A percentile compares a stretch with the other conserved stretches of the same genome.
Conservation (phyloP, 2,797 vertebrate genomes). For the Hypotaenidia philippensis region DNA sequence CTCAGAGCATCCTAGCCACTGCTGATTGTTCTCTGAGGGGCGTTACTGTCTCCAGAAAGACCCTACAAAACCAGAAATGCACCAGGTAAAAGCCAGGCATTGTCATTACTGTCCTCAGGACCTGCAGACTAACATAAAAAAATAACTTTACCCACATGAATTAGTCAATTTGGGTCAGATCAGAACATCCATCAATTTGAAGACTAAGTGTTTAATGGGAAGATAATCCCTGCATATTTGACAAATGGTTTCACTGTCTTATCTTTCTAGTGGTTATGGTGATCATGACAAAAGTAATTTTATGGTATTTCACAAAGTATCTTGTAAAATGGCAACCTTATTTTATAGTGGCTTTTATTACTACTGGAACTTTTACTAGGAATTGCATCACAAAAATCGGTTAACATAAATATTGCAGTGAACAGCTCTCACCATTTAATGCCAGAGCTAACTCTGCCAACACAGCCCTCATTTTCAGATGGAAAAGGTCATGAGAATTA, state of each 20-base stretch:
- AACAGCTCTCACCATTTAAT: conserved; percentile 7
- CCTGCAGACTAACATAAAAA: neutral
- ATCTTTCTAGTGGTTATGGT: neutral
- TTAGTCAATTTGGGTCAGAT: neutral
- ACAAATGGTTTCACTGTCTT: conserved; percentile 31
- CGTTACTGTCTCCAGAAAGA: neutral
- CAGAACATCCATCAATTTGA: neutral
- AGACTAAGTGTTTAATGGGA: neutral
- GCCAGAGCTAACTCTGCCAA: conserved; percentile 28
- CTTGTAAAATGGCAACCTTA: conserved; percentile 43
- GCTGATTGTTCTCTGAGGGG: neutral
- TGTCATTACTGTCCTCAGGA: neutral
- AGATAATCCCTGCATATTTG: conserved; percentile 23
- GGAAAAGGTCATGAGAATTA: conserved; percentile 51
- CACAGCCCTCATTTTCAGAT: neutral
- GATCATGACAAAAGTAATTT: conserved; percentile 30
- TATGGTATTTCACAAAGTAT: conserved; percentile 26
- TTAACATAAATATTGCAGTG: conserved; percentile 52
- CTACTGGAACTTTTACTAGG: conserved; percentile 49
- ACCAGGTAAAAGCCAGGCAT: neutral
- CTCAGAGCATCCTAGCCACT: neutral
- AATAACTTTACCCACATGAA: neutral
- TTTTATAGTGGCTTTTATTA: conserved; percentile 53
- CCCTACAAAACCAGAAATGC: neutral
- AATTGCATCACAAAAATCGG: conserved; percentile 35